Base-by-base conservation (phyloP, 2,888 invertebrate genomes). In the Arctia plantaginis region DNA sequence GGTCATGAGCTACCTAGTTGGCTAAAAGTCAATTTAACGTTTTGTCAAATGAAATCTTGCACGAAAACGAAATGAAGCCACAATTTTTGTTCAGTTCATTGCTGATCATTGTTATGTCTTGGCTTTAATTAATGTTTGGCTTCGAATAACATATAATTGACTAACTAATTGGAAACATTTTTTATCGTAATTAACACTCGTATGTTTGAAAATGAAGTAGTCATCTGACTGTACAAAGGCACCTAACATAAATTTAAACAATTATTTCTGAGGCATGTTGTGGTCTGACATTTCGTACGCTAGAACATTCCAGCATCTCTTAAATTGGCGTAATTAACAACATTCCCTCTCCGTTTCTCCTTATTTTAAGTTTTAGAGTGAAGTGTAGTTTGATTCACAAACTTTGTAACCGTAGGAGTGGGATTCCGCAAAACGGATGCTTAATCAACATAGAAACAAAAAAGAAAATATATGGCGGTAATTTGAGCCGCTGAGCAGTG, bases 261-360 rank as follows among this genome's bases (percentile, higher is more conserved):
- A 30, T 59, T 59, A 27, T 59, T 13, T 59, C 59, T 59, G 15
- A 59, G 27, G 59, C 6, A 30, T n/a, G 27, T 67, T 67, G 44
- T 20, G 30, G 44, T 20, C 59, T 59, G 69, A 82, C 65, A 70
- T 73, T 76, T 72, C 35, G 55, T 44, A 76, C 79, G 71, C 66
- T 62, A 72, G 76, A 75, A 72, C 76, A 69, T 69, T 51, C 65
- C 64, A 47, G 72, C 71, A 65, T 75, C 72, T 47, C 67, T 74
- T 69, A 74, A 75, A 84, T 76, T 75, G 73, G 75, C 73, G 76
- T 76, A 80, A 82, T 77, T 77, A 82, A 82, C 74, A 74, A 74
- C 77, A 77, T 79, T 79, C 67, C 44, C 47, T 69, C 73, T 64
- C 65, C 59, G 73, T 72, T 73, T 59, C 69, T 66, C 59, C 33